Evolutionary conservation across 2,888 invertebrate genomes (phyloP), one percentile per base, ranked within the genome.

Genomic region (Mythimna ferrago): DNA sequence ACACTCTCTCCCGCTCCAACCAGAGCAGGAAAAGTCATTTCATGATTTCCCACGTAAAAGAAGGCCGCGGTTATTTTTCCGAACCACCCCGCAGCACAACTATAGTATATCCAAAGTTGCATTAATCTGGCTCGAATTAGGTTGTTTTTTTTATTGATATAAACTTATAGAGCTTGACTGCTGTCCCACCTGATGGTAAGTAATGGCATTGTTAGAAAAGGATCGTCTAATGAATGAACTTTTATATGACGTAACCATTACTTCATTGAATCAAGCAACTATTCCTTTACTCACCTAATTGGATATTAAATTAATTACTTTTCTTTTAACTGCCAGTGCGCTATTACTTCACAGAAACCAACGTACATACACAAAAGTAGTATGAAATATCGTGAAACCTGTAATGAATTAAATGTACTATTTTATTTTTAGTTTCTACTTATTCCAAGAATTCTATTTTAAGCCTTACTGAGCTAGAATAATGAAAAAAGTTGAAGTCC

Each of bases 401-500:
- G 51, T 57, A 61, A 26, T 64, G 16, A 54, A 38, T 26, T 67
- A 26, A 21, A 41, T 19, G 26, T 82, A 26, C 26, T 26, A 62
- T 56, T 72, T 71, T 62, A 62, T 58, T 72, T 71, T 62, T n/a
- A n/a, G 53, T 38, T 21, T 14, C 6, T 70, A 35, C 26, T 65
- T 64, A 4, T 65, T 51, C 48, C 5, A 69, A 48, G 7, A 53
- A 58, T 65, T 72, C 71, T 77, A 84, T 81, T 80, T 79, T 58
- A 60, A 71, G 65, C 69, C 53, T 61, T 14, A 66, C 53, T 66
- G 32, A 74, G 62, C 38, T 64, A 73, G 56, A 80, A 78, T 73
- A 68, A 70, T 72, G 69, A 74, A 48, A 67, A 73, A 79, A 76
- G 63, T 80, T 74, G 57, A 71, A 73, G 26, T 72, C 44, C 73